Conservation (phyloP, 1,140 invertebrate genomes). For the Solen grandis region DNA sequence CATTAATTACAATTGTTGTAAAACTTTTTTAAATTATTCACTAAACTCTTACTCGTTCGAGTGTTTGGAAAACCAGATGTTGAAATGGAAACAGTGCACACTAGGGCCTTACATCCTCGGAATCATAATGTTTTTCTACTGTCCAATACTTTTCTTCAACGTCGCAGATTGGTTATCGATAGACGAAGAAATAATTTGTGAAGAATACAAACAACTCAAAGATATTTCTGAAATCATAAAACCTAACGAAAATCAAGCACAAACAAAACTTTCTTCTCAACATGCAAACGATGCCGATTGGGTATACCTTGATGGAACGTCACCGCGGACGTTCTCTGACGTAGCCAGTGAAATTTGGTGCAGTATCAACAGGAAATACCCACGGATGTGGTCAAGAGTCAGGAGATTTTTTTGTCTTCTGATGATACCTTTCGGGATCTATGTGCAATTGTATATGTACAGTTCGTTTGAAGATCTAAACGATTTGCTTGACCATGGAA, state of each 20-base stretch:
- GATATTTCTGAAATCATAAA: too few relatives aligned
- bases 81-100: slow-evolving; percentile 16
- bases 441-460: slow-evolving; percentile 24
- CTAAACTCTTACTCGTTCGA: too few relatives aligned
- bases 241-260: too few relatives aligned
- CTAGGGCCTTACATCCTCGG: slow-evolving; percentile 35
- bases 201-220: not conserved
- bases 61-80: too few relatives aligned
- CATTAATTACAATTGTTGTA: slow-evolving; percentile 14
- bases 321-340: not conserved
- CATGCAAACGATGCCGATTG: slow-evolving; percentile 6
- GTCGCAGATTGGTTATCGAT: not conserved
- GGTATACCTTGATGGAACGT: slow-evolving; percentile 28
- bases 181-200: not conserved
- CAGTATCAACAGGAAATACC: not conserved
- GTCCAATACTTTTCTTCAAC: slow-evolving; percentile 26
- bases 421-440: slow-evolving; percentile 1
- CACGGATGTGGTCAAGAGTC: slow-evolving; percentile 7
- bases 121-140: slow-evolving; percentile 27
- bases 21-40: too few relatives aligned
- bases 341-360: not conserved
- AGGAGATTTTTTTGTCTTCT: slow-evolving; percentile 10
- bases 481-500: slow-evolving; percentile 11
- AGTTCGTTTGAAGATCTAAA: not conserved
- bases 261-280: too few relatives aligned